Evolutionary conservation across 2,797 vertebrate genomes (phyloP), one percentile per base, ranked within the genome.

Genomic region (Salmo trutta): DNA sequence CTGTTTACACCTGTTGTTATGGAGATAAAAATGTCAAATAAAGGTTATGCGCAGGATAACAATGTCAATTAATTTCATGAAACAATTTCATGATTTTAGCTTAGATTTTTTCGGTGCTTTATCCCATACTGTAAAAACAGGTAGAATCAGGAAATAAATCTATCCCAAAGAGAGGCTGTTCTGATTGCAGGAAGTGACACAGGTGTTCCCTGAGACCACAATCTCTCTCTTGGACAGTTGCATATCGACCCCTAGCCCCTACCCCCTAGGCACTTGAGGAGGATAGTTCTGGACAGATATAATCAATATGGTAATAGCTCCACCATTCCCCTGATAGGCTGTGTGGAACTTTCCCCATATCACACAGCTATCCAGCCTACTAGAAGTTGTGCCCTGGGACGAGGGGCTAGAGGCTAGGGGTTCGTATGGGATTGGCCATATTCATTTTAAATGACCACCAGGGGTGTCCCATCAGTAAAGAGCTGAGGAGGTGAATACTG

Each of bases 391-490:
- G 17, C 14, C 27, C 12, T 69, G 31, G 14, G 16, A 2, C 2
- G 10, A 47, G 41, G 8, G 41, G 41, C 41, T 47, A 47, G 10
- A 47, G 10, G 33, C 29, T 17, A 6, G 29, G 6, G 29, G 29
- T 41, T 19, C 5, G 4, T 3, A 7, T 68, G 66, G 3, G 66
- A 68, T 36, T 33, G 66, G 17, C 27, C 33, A 31, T 36, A 33
- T 14, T 36, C 14, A 75, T 68, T 54, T 77, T 65, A 75, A 66
- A 59, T 70, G 79, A 80, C 64, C 41, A 47, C 41, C 81, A 82
- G 77, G 56, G 51, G 77, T 76, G 75, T 66, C 67, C 51, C 29
- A 56, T 83, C 79, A 80, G 75, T 41, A 62, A 6, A 16, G 8
- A 71, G 27, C 5, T 17, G 75, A 80, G 59, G 65, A 65, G 67